A percentile compares a stretch with the other conserved stretches of the same genome.
phyloP scores from a whole-genome alignment of 1,140 invertebrate species.

The Drosophila melanogaster region DNA sequence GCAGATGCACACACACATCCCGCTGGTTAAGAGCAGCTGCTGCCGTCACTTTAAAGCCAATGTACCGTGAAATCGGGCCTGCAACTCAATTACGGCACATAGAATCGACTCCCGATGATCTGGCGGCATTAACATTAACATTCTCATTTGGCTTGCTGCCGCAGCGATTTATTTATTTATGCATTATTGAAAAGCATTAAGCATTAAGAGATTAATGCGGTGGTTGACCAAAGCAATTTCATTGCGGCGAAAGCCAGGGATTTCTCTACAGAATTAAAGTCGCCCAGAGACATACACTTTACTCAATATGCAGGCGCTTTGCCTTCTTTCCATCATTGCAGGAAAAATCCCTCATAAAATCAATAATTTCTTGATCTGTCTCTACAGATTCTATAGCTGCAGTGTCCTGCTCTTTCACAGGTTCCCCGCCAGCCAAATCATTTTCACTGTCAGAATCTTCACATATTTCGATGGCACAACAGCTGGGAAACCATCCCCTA shows the following conservation, averaged over 20 bases:
- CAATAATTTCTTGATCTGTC: background rate
- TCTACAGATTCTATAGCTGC: background rate
- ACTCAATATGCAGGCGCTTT: background rate
- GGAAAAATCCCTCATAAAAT: background rate
- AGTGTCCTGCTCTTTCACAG: background rate
- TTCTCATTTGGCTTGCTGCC: conserved; percentile 36
- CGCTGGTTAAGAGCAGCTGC: conserved; percentile 28
- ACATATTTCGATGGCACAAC: conserved; percentile 87
- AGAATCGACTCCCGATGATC: conserved; percentile 8
- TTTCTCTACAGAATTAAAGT: conserved; percentile 1
- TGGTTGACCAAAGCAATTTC: conserved; percentile 27
- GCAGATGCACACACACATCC: conserved; percentile 19
- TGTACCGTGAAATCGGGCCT: conserved; percentile 53
- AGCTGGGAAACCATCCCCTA: conserved; percentile 94
- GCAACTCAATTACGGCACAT: conserved; percentile 35
- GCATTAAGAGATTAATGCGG: conserved; percentile 41
- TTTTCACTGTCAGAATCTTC: background rate
- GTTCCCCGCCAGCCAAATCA: background rate
- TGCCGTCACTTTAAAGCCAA: conserved; percentile 49
- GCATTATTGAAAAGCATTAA: conserved; percentile 32
- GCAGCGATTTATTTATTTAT: conserved; percentile 33
- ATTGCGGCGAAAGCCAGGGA: conserved; percentile 12
- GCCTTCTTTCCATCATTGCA: background rate
- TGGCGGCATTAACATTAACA: conserved; percentile 23
- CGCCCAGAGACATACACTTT: conserved; percentile 10